Evolutionary conservation across 2,888 invertebrate genomes (phyloP), one percentile per base, ranked within the genome.

Genomic region (Nomada goodeniana): DNA sequence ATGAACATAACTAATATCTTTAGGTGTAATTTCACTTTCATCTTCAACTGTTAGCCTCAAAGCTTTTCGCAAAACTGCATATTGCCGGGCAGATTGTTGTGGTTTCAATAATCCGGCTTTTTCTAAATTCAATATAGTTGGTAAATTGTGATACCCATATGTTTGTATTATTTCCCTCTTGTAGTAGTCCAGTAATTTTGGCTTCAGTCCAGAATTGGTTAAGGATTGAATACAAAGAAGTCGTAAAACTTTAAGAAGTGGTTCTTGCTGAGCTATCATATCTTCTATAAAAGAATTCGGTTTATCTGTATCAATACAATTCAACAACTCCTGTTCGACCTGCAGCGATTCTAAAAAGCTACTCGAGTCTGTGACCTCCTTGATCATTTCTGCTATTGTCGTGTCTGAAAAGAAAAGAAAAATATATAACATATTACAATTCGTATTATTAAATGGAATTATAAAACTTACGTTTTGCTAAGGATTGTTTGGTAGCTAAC

Each of bases 211-310:
- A 23, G 98, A 98, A 75, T 97, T 97, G 2, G 98, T 98, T 23
- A 97, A 95, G 82, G 98, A 98, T 94, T 99, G 99, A 72, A 99
- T 96, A 93, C 98, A 98, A 81, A 99, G 96, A 9, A 99, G 95
- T 13, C 99, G 95, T 55, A 99, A 94, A 11, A 99, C 97, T 94
- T 97, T 97, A 3, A 96, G 95, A 1, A 99, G 92, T 0, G 98
- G 97, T 86, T 96, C 96, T 91, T 97, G 96, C 90, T 97, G 97
- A 0, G 98, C 97, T 80, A 99, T 98, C 89, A 97, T 96, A 92
- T 98, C 98, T 94, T 99, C 99, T 81, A 99, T 98, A 91, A 96
- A 98, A 0, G 97, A 94, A 92, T 97, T 96, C 0, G 97, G 95
- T 93, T 97, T 98, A 89, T 99, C 99, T 1, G 98, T 97, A 89